These are phyloP conservation scores for Drosophila sp. DNA, from an alignment of 1,140 invertebrate species.

Conservation along the genomic window DNA sequence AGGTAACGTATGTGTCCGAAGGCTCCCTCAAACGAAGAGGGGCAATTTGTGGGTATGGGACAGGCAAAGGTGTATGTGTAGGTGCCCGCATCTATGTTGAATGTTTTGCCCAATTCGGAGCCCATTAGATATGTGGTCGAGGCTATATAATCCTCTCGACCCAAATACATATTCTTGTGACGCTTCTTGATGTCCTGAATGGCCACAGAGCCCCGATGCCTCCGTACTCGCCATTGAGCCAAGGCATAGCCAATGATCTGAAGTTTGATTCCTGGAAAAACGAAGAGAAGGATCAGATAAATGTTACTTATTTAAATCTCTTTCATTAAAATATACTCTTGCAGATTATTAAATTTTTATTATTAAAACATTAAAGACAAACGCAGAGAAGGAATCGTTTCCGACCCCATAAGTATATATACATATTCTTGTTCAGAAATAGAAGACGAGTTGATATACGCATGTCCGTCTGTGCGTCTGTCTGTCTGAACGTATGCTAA, in stretches of 20 bases:
- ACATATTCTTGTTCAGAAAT: too few species aligned
- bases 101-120: constrained; percentile 61
- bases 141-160: constrained; percentile 76
- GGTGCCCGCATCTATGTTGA: constrained; percentile 84
- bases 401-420: too few species aligned
- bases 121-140: constrained; percentile 76
- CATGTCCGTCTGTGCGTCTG: too few species aligned
- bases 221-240: constrained; percentile 62
- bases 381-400: too few species aligned
- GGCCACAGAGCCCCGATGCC: constrained; percentile 44
- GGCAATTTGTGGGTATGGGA: constrained; percentile 84
- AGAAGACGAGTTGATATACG: too few species aligned
- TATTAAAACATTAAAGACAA: too few species aligned
- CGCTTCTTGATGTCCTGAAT: constrained; percentile 49
- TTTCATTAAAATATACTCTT: too few species aligned
- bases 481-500: too few species aligned
- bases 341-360: too few species aligned
- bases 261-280: constrained; percentile 64
- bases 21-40: constrained; percentile 78
- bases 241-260: constrained; percentile 70
- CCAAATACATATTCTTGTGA: constrained; percentile 48
- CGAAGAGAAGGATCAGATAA: too few species aligned
- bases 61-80: constrained; percentile 86
- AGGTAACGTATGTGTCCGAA: constrained; percentile 80
- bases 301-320: too few species aligned